Evolutionary conservation across 2,888 invertebrate genomes (phyloP).

Genomic region (Mongoloraphidia duomilia): DNA sequence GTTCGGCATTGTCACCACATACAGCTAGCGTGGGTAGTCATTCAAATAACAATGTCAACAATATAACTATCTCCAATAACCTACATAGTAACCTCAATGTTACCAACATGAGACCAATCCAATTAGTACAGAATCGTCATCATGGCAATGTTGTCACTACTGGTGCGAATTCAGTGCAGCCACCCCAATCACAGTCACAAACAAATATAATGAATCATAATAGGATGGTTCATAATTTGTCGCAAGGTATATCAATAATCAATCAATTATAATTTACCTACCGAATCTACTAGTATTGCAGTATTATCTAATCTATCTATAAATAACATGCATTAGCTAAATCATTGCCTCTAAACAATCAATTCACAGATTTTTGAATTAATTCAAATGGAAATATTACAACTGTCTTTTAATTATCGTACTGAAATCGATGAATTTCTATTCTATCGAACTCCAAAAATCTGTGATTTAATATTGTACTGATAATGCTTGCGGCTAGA

Average conservation of each 20-base stretch:
- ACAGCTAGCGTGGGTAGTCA: conserved; percentile 49
- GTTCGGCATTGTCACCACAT: conserved; percentile 38
- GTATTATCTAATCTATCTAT: conserved; percentile 9
- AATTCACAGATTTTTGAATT: too few species aligned
- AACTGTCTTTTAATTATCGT: neutral
- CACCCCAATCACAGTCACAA: too few species aligned
- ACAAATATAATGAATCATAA: too few species aligned
- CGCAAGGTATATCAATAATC: conserved; percentile 18
- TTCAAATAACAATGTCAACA: conserved; percentile 19
- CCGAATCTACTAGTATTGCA: conserved; percentile 4
- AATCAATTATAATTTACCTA: conserved; percentile 15
- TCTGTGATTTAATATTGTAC: too few species aligned
- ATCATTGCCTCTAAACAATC: neutral
- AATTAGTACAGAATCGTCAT: conserved; percentile 31
- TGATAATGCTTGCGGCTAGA: too few species aligned
- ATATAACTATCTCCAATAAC: conserved; percentile 32
- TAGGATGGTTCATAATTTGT: too few species aligned
- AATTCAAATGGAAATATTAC: too few species aligned
- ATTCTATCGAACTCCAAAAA: too few species aligned
- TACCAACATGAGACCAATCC: conserved; percentile 32
- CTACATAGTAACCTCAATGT: conserved; percentile 21
- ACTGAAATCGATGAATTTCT: neutral
- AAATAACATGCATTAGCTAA: neutral
- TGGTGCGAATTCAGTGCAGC: conserved; percentile 25
- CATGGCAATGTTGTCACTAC: conserved; percentile 34